Base-by-base conservation (phyloP, 2,113 vertebrate genomes). In the Protomyctophum bolini region DNA sequence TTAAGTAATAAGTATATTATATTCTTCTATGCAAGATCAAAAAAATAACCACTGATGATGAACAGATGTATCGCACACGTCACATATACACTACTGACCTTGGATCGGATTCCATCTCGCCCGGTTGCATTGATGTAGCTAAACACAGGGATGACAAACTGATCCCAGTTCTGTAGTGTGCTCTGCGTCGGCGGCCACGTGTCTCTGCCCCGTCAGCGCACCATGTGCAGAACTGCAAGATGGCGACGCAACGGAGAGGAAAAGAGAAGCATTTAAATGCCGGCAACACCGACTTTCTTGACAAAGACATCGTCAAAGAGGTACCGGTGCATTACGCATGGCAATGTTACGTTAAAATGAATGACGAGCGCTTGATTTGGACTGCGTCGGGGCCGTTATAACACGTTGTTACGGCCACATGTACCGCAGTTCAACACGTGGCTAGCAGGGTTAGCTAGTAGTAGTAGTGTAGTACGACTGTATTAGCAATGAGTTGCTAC, bases 241-340 rank as follows among this genome's bases (percentile, higher is more conserved):
- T 94, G 93, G 93, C 92, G 91, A 75, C 86, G 86, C 91, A 77
- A 88, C 88, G 87, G 86, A 86, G 72, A 50, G 58, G 79, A 11
- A 50, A 70, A 78, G 86, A 83, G 67, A 76, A 50, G 56, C 11
- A 65, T 84, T 82, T 90, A 87, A 91, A 87, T 66, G 59, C 86
- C 81, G 87, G 80, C 63, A 84, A 72, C 47, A 50, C 50, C 60
- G 84, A 76, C 28, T 78, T 77, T 66, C 29, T 77, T 61, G 7
- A 9, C 65, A 0, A 49, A 63, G 79, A 70, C 68, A 33, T 29
- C 6, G 54, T 62, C 6, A 55, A 68, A 1, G 84, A 92, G 86
- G 85, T 90, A 83, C 77, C 57, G 56, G 45, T 78, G 65, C 15
- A 14, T 29, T 48, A 41, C 47, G 58, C 4, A 63, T 14, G 6